phyloP scores from a whole-genome alignment of 2,113 vertebrate genomes.

The Turnix velox region DNA sequence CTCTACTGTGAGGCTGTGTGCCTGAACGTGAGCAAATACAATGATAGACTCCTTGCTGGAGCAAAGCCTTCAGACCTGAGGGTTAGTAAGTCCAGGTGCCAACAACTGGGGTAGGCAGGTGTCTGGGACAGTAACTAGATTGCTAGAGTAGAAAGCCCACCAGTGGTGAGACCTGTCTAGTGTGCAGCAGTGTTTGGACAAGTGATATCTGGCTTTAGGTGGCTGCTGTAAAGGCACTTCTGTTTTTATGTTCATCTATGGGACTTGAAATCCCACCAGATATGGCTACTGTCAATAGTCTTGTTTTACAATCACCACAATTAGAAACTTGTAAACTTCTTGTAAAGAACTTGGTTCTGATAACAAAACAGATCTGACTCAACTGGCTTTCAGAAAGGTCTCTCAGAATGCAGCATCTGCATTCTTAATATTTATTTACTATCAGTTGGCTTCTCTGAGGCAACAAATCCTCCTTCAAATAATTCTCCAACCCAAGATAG shows the following conservation, averaged over 20 bases:
- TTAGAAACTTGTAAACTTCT: neutral
- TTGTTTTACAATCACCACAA: neutral
- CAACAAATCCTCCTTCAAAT: neutral
- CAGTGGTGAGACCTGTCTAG: neutral
- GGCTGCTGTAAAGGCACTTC: neutral
- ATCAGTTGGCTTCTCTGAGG: neutral
- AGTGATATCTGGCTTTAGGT: neutral
- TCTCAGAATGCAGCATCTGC: neutral
- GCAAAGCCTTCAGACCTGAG: neutral
- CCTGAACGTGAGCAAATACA: neutral
- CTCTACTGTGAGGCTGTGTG: rapidly evolving
- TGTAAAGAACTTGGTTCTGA: neutral
- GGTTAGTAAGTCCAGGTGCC: neutral
- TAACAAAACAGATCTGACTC: neutral
- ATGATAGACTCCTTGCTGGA: rapidly evolving
- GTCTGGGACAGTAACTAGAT: neutral
- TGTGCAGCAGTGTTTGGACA: neutral
- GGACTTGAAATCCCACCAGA: neutral
- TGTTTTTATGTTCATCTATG: rapidly evolving
- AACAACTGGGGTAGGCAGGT: neutral
- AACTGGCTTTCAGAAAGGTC: neutral
- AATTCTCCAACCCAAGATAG: neutral
- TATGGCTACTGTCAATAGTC: rapidly evolving
- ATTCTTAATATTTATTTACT: neutral
- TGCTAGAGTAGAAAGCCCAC: neutral